Conservation (phyloP, 2,888 invertebrate genomes). For the Baronia brevicornis region DNA sequence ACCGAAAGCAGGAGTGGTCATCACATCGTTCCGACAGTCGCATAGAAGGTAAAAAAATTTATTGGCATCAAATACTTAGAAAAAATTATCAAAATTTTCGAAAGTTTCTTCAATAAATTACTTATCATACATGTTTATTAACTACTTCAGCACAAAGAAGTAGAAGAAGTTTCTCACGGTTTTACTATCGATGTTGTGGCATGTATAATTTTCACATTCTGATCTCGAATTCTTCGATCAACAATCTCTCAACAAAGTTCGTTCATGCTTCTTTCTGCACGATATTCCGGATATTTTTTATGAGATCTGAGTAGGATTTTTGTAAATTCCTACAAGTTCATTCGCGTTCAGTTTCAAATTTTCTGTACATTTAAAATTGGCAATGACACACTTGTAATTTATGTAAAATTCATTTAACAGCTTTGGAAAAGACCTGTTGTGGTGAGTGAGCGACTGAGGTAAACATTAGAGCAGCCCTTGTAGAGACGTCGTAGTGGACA, state of each 20-base stretch:
- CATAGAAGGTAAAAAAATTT: slow-evolving; percentile 83
- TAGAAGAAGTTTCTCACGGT: slow-evolving; percentile 41
- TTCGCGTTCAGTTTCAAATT: slow-evolving; percentile 12
- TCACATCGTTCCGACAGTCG: slow-evolving; percentile 91
- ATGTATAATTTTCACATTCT: slow-evolving; percentile 31
- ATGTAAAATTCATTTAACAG: slow-evolving; percentile 63
- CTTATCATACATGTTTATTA: slow-evolving; percentile 23
- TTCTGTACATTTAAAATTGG: slow-evolving; percentile 18
- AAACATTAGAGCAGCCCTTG: slow-evolving; percentile 50
- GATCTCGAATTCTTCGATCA: slow-evolving; percentile 20
- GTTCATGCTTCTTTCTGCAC: slow-evolving; percentile 45
- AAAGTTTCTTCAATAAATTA: slow-evolving; percentile 20
- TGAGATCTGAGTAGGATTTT: slow-evolving; percentile 6
- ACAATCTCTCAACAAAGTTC: slow-evolving; percentile 21
- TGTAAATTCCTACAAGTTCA: slow-evolving; percentile 7
- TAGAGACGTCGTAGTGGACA: slow-evolving; percentile 53
- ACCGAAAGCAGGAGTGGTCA: slow-evolving; percentile 89
- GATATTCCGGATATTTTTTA: slow-evolving; percentile 24
- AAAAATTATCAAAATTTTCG: too few species aligned
- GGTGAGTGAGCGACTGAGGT: slow-evolving; percentile 69
- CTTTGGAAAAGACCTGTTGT: slow-evolving; percentile 73
- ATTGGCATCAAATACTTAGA: too few species aligned
- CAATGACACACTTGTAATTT: slow-evolving; percentile 29
- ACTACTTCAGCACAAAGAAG: slow-evolving; percentile 35
- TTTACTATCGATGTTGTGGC: slow-evolving; percentile 54